Evolutionary conservation across 2,888 invertebrate species (phyloP), one percentile per base, ranked within the genome.

Genomic region (Drosophila quinaria): DNA sequence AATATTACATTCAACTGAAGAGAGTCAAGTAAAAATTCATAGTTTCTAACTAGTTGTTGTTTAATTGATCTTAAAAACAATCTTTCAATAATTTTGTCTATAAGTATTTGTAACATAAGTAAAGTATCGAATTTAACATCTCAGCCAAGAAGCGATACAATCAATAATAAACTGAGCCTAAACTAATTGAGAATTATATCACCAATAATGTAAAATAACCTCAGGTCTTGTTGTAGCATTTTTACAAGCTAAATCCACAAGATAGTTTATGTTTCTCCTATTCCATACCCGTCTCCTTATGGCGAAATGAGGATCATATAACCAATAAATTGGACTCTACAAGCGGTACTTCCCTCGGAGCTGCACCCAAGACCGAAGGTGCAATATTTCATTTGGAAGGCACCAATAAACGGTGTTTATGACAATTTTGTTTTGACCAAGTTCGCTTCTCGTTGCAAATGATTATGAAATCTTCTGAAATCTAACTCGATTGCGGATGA

Each of bases 401-500:
- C 13, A 35, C 19, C 22, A 37, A 9, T 37, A 19, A 35, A 37
- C 35, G 25, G n/a, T 1, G 5, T 46, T 58, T 47, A 55, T 46
- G 62, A 22, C 35, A 3, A 22, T n/a, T 39, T 55, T 55, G 47
- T 62, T 47, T 47, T 56, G 39, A 31, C 5, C 17, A 44, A 51
- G 6, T 17, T 29, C 22, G 8, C 13, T 1, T 1, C 17, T 10
- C 49, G 25, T 37, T 50, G 17, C 19, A 51, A 33, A 31, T 42
- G 41, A 44, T 15, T 41, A 31, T 9, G n/a, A 15, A 50, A 55
- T 46, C 49, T 60, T 11, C 9, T n/a, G n/a, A 41, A 41, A 42
- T 29, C 47, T 3, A 47, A 13, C 17, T 13, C 37, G 35, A 44
- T 42, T 64, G 42, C 51, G 39, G 25, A 39, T 49, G 73, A 72